Conservation (phyloP, 2,888 invertebrate species). For the Liopterus haemorrhoidalis region DNA sequence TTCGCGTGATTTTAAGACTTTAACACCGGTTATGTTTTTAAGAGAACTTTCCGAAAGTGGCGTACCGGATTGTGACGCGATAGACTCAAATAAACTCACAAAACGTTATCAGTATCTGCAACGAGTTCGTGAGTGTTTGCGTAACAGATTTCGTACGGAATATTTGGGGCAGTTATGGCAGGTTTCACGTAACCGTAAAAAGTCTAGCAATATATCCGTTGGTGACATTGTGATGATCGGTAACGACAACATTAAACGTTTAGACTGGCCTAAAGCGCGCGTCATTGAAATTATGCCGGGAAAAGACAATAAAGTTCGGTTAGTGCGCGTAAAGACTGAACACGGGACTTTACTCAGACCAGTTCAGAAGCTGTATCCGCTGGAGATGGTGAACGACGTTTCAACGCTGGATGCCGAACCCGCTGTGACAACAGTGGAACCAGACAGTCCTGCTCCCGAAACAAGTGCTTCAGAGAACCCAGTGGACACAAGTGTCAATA, state of each 20-base stretch:
- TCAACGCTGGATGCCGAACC: no score
- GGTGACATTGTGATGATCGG: slow-evolving; percentile 11
- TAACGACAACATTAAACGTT: slow-evolving; percentile 10
- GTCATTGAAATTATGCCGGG: slow-evolving; percentile 6
- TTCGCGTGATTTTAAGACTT: no score
- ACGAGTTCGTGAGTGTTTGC: slow-evolving; percentile 28
- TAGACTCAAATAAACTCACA: slow-evolving; percentile 25
- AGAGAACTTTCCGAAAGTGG: slow-evolving; percentile 26
- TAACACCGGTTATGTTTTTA: no score
- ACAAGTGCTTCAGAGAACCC: no score
- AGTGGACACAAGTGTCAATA: no score
- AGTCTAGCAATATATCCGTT: slow-evolving; percentile 2
- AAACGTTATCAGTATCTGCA: slow-evolving; percentile 26
- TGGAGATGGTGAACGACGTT: not conserved
- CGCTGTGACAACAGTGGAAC: no score
- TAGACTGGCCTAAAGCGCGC: slow-evolving; percentile 12
- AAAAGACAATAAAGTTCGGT: slow-evolving; percentile 38
- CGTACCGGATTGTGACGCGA: slow-evolving; percentile 29
- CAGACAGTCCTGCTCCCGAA: no score
- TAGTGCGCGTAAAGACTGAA: slow-evolving; percentile 36
- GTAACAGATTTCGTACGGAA: slow-evolving; percentile 29
- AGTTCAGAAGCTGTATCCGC: slow-evolving; percentile 1
- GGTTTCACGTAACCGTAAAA: not conserved
- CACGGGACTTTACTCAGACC: not conserved
- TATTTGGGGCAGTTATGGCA: slow-evolving; percentile 27